These are phyloP conservation scores for Pelecanoides urinatrix DNA, from an alignment of 2,113 vertebrate species.

Conservation along the genomic window DNA sequence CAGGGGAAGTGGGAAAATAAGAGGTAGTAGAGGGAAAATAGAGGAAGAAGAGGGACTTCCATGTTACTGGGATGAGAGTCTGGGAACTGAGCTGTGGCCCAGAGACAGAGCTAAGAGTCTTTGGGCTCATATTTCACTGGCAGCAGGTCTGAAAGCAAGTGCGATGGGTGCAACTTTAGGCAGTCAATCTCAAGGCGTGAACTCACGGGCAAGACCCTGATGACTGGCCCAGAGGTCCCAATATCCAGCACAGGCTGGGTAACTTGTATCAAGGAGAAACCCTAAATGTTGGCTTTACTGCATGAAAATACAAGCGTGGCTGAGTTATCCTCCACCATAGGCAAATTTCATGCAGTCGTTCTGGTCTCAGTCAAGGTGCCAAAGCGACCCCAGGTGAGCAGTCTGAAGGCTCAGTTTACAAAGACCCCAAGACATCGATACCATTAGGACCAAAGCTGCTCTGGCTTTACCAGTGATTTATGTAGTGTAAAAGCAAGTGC, in stretches of 20 bases:
- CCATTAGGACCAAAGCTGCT: background rate
- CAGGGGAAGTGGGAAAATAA: background rate
- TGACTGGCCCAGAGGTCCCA: background rate
- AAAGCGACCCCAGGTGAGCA: background rate
- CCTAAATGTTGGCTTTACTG: background rate
- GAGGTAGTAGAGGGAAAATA: background rate
- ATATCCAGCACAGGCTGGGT: background rate
- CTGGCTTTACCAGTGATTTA: background rate
- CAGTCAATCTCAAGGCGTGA: background rate
- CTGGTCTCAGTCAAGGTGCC: background rate
- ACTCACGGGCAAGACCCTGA: background rate
- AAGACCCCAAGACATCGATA: background rate
- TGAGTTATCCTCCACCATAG: background rate
- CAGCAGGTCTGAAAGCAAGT: background rate
- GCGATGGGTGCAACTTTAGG: background rate
- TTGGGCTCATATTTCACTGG: background rate
- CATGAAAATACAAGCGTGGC: background rate
- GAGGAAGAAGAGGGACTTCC: background rate
- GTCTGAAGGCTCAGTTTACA: background rate
- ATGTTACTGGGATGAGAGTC: background rate
- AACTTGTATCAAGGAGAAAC: background rate
- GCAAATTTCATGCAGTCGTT: background rate
- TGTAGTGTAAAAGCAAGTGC: background rate
- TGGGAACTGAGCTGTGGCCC: background rate
- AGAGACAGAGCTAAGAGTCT: background rate